Base-by-base conservation (phyloP, 2,113 vertebrate species). In the Xiphophorus couchianus region DNA sequence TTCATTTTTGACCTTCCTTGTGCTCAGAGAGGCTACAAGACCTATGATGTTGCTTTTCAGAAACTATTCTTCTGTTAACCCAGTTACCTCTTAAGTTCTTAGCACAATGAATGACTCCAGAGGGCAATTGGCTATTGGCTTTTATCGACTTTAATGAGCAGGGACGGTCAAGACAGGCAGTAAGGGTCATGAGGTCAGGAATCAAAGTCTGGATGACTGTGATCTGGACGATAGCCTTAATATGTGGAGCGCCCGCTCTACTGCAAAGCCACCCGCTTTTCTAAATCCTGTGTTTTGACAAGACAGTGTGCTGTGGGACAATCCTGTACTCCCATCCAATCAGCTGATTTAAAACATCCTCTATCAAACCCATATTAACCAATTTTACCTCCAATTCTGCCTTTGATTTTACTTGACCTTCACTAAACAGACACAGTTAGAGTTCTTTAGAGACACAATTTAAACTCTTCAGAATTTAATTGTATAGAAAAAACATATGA, bases 11-110 rank as follows among this genome's bases (percentile, higher is more conserved):
- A 22, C 12, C 22, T 37, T 82, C 54, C 66, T 44, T 29, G 30
- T 70, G 74, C 58, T 69, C 75, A 84, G 71, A 73, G 65, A 73
- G 58, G 62, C 71, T 60, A 22, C 39, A 83, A 83, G 75, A 61
- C 74, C 75, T 71, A 68, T 76, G 58, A 82, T 75, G 31, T 67
- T 80, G 71, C 5, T 19, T 86, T 73, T 86, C 75, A 84, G 66
- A 48, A 35, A 42, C 84, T 75, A 69, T 78, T 90, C 85, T 82
- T 68, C 67, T 14, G 27, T 75, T 86, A 84, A 88, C 85, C 83
- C 77, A 84, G 73, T 82, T 84, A 71, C 64, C 62, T 58, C 68
- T 74, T 58, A 73, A 12, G 58, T 58, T 64, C 65, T 72, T 19
- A 51, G 48, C 19, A 22, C 15, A 51, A 51, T 51, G 17, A 51